Conservation (phyloP, 2,888 invertebrate species). For the Gisinianus flammeolus region DNA sequence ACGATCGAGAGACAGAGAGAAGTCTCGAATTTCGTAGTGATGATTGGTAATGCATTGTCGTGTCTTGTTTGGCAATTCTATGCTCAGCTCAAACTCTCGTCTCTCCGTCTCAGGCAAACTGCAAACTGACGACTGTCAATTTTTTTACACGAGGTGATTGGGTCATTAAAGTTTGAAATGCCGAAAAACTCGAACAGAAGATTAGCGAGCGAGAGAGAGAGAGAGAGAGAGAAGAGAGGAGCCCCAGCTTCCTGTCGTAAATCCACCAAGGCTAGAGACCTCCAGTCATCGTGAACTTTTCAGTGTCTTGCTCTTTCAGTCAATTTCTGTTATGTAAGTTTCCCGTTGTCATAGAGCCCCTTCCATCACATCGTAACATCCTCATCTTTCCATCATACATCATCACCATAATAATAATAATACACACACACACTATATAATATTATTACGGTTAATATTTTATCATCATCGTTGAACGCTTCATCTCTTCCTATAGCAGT, state of each 20-base stretch:
- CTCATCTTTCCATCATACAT: background rate
- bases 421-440: background rate
- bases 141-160: conserved; percentile 27
- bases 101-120: background rate
- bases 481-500: background rate
- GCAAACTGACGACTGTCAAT: background rate
- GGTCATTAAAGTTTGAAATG: conserved; percentile 34
- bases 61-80: conserved; percentile 12
- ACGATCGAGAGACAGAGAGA: background rate
- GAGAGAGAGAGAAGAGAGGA: conserved; percentile 10
- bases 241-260: conserved; percentile 32
- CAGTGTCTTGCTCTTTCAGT: conserved; percentile 10
- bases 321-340: background rate
- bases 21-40: too few relatives aligned
- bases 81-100: conserved; percentile 11
- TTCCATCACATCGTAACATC: background rate
- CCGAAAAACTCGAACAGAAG: conserved; percentile 18
- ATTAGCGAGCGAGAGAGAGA: background rate
- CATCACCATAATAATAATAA: too few relatives aligned
- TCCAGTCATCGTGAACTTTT: conserved; percentile 31
- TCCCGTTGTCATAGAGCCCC: background rate
- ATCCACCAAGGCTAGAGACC: conserved; percentile 4
- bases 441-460: background rate
- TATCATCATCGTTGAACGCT: background rate
- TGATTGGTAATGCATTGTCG: conserved; percentile 8